Percentiles rank a stretch among this genome's conserved stretches.
phyloP scores from a whole-genome alignment of 2,888 invertebrate species.

The Heliconius charithonia region DNA sequence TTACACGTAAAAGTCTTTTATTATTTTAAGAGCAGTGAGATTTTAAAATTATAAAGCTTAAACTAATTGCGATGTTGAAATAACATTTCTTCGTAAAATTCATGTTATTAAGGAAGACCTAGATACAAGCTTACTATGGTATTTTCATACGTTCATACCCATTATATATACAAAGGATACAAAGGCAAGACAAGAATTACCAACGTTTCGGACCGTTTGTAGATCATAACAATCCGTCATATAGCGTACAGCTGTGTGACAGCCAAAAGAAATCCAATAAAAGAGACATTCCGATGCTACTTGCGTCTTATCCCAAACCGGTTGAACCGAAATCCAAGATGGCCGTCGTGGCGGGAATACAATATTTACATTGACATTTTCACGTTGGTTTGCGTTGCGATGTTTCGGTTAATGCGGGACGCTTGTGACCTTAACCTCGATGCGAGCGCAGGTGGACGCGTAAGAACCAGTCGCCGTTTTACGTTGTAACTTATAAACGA shows the following conservation, averaged over 20 bases:
- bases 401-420: conserved; percentile 58
- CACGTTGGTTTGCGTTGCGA: conserved; percentile 57
- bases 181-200: conserved; percentile 38
- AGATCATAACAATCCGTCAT: conserved; percentile 42
- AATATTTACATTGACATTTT: conserved; percentile 71
- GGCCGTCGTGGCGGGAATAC: conserved; percentile 71
- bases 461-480: conserved; percentile 34
- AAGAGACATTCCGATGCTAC: conserved; percentile 60
- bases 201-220: conserved; percentile 36
- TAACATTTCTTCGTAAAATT: background rate
- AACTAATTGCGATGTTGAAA: background rate
- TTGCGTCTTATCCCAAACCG: conserved; percentile 61
- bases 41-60: background rate
- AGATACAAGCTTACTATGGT: background rate
- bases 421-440: conserved; percentile 78
- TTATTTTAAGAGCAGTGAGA: background rate
- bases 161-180: conserved; percentile 11
- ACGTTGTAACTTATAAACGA: conserved; percentile 19
- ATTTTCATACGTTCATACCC: background rate
- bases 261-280: conserved; percentile 57
- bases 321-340: conserved; percentile 74
- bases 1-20: conserved; percentile 28
- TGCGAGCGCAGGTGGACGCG: conserved; percentile 63
- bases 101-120: background rate
- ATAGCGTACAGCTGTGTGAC: conserved; percentile 46